Evolutionary conservation across 2,888 invertebrate species (phyloP).

Genomic region (Coelopa pilipes): DNA sequence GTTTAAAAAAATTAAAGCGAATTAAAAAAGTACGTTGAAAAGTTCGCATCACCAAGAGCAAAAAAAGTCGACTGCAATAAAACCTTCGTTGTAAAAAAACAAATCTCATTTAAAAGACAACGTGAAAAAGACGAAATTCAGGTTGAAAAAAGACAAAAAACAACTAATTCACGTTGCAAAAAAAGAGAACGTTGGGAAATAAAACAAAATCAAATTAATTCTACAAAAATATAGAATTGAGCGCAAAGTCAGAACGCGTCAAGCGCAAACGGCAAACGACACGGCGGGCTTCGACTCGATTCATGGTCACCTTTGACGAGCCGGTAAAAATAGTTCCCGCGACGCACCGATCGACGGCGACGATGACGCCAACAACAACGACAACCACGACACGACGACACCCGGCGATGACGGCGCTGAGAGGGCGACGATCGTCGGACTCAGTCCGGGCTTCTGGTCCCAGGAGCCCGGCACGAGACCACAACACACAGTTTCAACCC

Average conservation of each 20-base stretch:
- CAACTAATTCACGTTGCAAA: too few relatives aligned
- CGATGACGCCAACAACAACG: background rate
- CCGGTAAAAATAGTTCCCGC: constrained; percentile 11
- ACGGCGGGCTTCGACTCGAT: constrained; percentile 13
- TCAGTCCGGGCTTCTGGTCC: too few relatives aligned
- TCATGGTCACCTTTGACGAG: constrained; percentile 24
- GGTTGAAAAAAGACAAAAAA: background rate
- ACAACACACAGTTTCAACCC: too few relatives aligned
- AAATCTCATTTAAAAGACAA: too few relatives aligned
- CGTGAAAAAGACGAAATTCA: background rate
- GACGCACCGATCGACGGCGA: background rate
- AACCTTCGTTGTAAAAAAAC: too few relatives aligned
- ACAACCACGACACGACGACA: background rate
- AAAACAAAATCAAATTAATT: too few relatives aligned
- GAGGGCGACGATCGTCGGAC: constrained; percentile 3
- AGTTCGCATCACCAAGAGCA: too few relatives aligned
- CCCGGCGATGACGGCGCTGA: background rate
- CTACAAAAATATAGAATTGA: too few relatives aligned
- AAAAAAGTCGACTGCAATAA: too few relatives aligned
- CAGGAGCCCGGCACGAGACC: too few relatives aligned
- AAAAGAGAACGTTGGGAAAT: too few relatives aligned
- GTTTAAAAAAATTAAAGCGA: background rate
- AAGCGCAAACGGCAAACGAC: background rate
- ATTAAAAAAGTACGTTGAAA: too few relatives aligned
- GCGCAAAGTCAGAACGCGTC: constrained; percentile 1